Conservation (phyloP, 2,888 invertebrate species). For the Tinea trinotella region DNA sequence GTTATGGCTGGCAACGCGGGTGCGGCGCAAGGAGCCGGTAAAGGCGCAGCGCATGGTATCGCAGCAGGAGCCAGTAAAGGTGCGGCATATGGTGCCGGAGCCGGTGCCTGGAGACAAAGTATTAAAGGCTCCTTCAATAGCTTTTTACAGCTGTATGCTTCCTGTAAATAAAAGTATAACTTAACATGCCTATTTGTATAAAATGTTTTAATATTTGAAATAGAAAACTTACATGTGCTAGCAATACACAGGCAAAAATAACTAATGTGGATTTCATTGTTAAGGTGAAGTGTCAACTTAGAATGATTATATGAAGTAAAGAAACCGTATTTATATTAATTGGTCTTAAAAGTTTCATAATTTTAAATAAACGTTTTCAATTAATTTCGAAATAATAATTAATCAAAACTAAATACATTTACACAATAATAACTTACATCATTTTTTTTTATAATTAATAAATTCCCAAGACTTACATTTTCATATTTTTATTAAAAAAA, state of each 20-base stretch:
- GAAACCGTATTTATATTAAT: too few relatives aligned
- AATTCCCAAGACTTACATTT: too few relatives aligned
- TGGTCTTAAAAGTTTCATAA: too few relatives aligned
- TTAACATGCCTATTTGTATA: neutral
- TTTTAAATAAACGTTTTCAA: too few relatives aligned
- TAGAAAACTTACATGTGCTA: neutral
- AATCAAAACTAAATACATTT: too few relatives aligned
- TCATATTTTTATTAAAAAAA: too few relatives aligned
- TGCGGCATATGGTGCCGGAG: conserved; percentile 23
- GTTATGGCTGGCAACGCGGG: neutral
- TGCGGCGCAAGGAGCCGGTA: conserved; percentile 26
- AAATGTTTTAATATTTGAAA: neutral
- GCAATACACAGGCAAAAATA: neutral
- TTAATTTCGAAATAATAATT: too few relatives aligned
- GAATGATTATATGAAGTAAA: too few relatives aligned
- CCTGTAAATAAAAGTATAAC: neutral
- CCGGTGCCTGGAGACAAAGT: conserved; percentile 16
- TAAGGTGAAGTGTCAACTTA: too few relatives aligned
- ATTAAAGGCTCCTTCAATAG: neutral
- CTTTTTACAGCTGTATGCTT: neutral
- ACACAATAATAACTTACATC: too few relatives aligned
- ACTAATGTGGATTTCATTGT: conserved; percentile 1
- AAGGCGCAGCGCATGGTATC: conserved; percentile 24
- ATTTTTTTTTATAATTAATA: too few relatives aligned
- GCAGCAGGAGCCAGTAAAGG: conserved; percentile 21